These are phyloP conservation scores for Nomada ruficornis DNA, from an alignment of 2,888 invertebrate species.

Conservation along the genomic window DNA sequence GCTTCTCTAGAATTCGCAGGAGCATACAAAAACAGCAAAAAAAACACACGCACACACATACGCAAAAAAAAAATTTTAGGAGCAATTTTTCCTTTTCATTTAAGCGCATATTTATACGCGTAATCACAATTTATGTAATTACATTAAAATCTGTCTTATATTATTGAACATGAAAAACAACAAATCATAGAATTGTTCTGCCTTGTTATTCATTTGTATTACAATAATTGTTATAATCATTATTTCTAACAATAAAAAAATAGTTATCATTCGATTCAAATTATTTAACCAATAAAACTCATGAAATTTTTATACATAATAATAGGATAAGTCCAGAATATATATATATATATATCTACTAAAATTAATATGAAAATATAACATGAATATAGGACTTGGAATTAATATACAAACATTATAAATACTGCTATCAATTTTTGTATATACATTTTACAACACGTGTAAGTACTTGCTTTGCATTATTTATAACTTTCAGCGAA, in stretches of 20 bases:
- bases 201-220: background rate
- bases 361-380: constrained; percentile 48
- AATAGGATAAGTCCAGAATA: constrained; percentile 37
- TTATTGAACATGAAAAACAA: constrained; percentile 2
- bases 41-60: background rate
- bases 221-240: constrained; percentile 12
- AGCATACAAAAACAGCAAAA: background rate
- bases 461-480: constrained; percentile 28
- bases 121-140: constrained; percentile 5
- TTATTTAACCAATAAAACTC: constrained; percentile 10
- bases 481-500: constrained; percentile 1
- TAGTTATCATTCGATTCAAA: constrained; percentile 2
- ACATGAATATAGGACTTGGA: constrained; percentile 41
- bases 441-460: constrained; percentile 46
- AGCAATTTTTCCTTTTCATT: constrained; percentile 10
- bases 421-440: constrained; percentile 40
- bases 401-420: constrained; percentile 51
- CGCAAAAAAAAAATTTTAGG: background rate
- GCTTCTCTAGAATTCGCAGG: background rate
- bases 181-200: background rate
- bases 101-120: background rate
- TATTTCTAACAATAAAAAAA: constrained; percentile 18
- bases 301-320: constrained; percentile 28
- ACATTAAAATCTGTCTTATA: constrained; percentile 1
- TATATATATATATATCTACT: constrained; percentile 31